A percentile compares a stretch with the other conserved stretches of the same genome.
Conservation (phyloP, 1,140 invertebrate genomes). For the Anastatus disparis region DNA sequence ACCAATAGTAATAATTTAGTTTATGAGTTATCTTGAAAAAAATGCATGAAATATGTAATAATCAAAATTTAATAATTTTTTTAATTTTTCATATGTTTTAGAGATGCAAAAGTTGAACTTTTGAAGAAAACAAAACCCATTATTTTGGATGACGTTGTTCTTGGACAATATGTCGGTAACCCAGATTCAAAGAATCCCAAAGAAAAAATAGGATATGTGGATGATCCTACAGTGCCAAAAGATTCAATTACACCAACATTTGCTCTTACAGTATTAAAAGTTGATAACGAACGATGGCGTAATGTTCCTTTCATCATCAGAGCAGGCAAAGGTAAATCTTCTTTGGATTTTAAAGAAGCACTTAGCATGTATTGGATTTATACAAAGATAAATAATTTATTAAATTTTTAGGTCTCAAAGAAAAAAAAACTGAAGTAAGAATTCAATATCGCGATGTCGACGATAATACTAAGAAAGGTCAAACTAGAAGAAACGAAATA, state of each 20-base stretch:
- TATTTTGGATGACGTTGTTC: conserved; percentile 83
- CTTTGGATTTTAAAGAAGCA: too few species aligned
- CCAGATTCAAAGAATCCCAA: conserved; percentile 82
- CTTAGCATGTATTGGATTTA: too few species aligned
- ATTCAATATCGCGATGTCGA: conserved; percentile 96
- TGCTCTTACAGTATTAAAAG: conserved; percentile 88
- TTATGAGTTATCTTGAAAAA: too few species aligned
- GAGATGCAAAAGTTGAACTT: conserved; percentile 85
- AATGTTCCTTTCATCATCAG: conserved; percentile 97
- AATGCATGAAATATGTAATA: too few species aligned
- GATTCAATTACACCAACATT: conserved; percentile 94
- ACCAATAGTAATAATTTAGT: too few species aligned
- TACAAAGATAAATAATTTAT: neutral
- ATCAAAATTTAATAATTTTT: neutral
- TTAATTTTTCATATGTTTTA: conserved; percentile 16
- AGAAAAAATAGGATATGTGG: conserved; percentile 86
- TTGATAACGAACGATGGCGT: conserved; percentile 99
- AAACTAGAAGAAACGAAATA: conserved; percentile 93
- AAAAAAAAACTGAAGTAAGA: conserved; percentile 96
- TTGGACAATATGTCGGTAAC: conserved; percentile 96
- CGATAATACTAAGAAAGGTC: conserved; percentile 94
- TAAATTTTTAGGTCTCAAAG: conserved; percentile 84
- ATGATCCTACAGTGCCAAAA: conserved; percentile 93
- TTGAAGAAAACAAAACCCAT: conserved; percentile 86
- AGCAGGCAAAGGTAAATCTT: conserved; percentile 92